Conservation (phyloP, 2,113 vertebrate species). For the Corythaeola cristata region DNA sequence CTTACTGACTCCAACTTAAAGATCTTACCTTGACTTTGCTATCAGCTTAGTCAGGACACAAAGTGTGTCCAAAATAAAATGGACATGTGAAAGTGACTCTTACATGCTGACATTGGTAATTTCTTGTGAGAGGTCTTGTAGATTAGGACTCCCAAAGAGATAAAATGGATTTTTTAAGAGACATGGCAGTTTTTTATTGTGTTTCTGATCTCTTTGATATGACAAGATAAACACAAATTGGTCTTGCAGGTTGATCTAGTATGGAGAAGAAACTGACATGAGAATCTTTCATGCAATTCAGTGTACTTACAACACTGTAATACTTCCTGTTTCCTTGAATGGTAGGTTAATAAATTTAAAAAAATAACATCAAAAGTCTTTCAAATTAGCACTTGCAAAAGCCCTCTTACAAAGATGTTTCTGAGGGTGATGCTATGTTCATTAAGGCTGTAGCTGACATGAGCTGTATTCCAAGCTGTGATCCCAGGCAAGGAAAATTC, state of each 20-base stretch:
- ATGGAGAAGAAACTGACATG: neutral
- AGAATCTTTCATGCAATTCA: neutral
- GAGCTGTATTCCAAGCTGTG: neutral
- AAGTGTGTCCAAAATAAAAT: neutral
- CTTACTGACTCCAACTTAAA: neutral
- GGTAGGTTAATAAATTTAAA: neutral
- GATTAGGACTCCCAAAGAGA: neutral
- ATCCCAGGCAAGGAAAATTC: neutral
- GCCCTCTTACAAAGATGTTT: neutral
- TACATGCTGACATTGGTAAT: neutral
- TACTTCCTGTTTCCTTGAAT: neutral
- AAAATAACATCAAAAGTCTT: neutral
- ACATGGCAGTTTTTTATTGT: neutral
- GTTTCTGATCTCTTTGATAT: neutral
- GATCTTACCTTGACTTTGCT: neutral
- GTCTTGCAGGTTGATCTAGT: neutral
- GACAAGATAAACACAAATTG: neutral
- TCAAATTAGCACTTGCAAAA: neutral
- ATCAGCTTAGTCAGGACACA: neutral
- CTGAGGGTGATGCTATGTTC: neutral
- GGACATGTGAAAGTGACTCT: neutral
- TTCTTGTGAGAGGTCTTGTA: neutral
- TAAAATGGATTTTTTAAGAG: neutral
- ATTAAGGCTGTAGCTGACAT: neutral
- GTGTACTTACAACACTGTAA: neutral